Evolutionary conservation across 2,888 invertebrate genomes (phyloP), one percentile per base, ranked within the genome.

Genomic region (Gasteruption jaculator): DNA sequence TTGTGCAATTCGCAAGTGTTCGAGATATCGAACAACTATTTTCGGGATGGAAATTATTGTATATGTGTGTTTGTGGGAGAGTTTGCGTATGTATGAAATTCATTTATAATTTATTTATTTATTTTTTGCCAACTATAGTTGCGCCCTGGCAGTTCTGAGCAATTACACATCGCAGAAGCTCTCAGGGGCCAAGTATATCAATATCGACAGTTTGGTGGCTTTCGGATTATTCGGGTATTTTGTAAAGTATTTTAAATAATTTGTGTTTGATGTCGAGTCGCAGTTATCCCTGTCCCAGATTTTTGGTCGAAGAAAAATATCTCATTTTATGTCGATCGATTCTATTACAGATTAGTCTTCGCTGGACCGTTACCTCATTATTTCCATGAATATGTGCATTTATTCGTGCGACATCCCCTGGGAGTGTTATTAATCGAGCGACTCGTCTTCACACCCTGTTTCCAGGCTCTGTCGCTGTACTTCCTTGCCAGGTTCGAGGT

Each of bases 281-380:
- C n/a, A n/a, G n/a, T n/a, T n/a, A n/a, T n/a, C n/a, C n/a, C n/a
- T n/a, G n/a, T n/a, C n/a, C 34, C 10, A 34, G 11, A 21, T 34
- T 34, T 2, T 34, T 22, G 12, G 6, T 3, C 20, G 21, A 20
- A 11, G 34, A 20, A n/a, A 20, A 11, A 27, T 26, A 31, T 38
- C 24, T 16, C 7, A 22, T 26, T 34, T 15, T 19, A 12, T 11
- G 18, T 20, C 30, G 16, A 22, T 38, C 38, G 25, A 40, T 46
- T 21, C 46, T 49, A 58, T 51, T 68, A 29, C 70, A 86, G 87
- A 33, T 73, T 89, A 30, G 59, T 86, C n/a, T 87, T 89, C 68
- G 88, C 87, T 39, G 89, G 89, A 19, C 78, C 84, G 2, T 72
- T 88, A 3, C 88, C 89, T 1, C 88, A 89, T 68, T 86, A 80